Evolutionary conservation across 1,140 invertebrate genomes (phyloP), one percentile per base, ranked within the genome.

Genomic region (Drosophila subpulchrella): DNA sequence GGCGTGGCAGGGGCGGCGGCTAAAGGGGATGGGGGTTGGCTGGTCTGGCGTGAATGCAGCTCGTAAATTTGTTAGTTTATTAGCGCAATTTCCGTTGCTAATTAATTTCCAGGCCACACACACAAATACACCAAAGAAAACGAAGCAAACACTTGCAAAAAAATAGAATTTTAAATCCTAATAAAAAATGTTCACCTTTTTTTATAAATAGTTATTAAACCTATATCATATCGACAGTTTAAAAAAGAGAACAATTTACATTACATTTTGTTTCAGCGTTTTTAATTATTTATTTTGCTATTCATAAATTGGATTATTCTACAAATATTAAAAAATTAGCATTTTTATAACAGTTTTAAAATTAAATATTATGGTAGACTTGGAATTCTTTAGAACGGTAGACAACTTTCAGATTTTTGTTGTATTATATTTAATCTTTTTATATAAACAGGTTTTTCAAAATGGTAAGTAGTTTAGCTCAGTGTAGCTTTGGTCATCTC

Each of bases 1-100:
- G 51, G 34, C 42, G 34, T 48, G 62, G 32, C 57, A 13, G 20
- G 20, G 44, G 20, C 17, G 20, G n/a, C 10, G 42, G 56, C 47
- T 10, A 15, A 47, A 55, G 77, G 56, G 57, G 36, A 6, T 10
- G 55, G 32, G 62, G 46, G 48, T 54, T 63, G 77, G 48, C 57
- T 63, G 77, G 53, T 34, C 75, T 89, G 84, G 81, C 81, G 72
- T 85, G 85, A 78, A 85, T 81, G 78, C 67, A 73, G 85, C 85
- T 90, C 85, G 85, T 90, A 90, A 90, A 90, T 85, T 90, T 90
- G 85, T 90, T 82, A 90, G 85, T 90, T 90, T 90, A 90, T 90
- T 90, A 90, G 85, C 68, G 85, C 81, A 90, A 90, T 90, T 90
- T 90, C 85, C 86, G 85, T 85, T 90, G 81, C 81, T 89, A 90